A percentile compares a stretch with the other conserved stretches of the same genome.
Conservation (phyloP, 2,113 vertebrate genomes). For the Crotophaga sulcirostris region DNA sequence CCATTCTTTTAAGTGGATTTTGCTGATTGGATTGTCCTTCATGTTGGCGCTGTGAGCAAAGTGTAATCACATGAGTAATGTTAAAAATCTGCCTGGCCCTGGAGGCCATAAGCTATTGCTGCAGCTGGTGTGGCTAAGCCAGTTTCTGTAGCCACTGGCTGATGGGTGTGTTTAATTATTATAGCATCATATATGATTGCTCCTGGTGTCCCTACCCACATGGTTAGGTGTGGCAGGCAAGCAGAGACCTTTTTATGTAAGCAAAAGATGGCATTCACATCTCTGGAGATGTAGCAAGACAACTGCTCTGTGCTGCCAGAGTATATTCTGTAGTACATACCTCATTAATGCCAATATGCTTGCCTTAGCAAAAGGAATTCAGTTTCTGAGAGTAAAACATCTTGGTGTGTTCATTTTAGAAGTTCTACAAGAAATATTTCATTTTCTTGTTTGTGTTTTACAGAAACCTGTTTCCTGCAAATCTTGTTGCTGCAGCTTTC, state of each 20-base stretch:
- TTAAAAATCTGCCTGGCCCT: neutral
- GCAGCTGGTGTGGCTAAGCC: neutral
- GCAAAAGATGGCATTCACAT: neutral
- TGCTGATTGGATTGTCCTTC: slow-evolving; percentile 6
- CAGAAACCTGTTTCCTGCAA: slow-evolving; percentile 96
- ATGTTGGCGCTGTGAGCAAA: neutral
- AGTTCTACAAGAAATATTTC: neutral
- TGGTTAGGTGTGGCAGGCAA: neutral
- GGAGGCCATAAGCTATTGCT: neutral
- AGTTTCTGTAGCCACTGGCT: neutral
- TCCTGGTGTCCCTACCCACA: neutral
- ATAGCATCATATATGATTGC: neutral
- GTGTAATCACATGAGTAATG: neutral
- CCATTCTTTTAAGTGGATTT: neutral
- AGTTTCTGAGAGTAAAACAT: neutral
- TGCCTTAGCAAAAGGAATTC: neutral
- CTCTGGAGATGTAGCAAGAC: rapidly evolving
- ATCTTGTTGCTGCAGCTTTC: slow-evolving; percentile 92
- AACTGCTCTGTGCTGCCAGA: rapidly evolving
- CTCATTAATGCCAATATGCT: neutral
- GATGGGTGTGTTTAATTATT: neutral
- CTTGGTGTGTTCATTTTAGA: rapidly evolving
- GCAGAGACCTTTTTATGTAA: neutral
- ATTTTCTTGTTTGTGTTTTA: slow-evolving; percentile 38
- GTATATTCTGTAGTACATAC: neutral